phyloP scores from a whole-genome alignment of 64 coral and sea anemone genomes.

The Acropora tenuis region DNA sequence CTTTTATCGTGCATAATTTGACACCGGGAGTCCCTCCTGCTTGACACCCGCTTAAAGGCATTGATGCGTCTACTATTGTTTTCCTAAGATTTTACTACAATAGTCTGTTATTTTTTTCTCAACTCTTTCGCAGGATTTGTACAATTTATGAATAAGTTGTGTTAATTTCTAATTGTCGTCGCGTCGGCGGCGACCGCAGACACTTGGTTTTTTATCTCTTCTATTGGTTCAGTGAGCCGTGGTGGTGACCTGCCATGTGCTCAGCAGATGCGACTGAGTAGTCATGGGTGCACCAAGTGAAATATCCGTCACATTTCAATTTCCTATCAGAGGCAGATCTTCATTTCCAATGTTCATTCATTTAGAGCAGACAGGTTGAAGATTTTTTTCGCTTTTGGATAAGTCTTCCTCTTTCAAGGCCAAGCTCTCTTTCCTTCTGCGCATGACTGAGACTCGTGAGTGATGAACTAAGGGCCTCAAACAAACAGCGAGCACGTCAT shows the following conservation, averaged over 20 bases:
- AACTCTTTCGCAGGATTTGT: not conserved
- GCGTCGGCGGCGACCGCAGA: not conserved
- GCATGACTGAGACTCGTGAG: no score
- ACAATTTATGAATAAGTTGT: not conserved
- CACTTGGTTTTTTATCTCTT: not conserved
- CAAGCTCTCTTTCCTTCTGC: no score
- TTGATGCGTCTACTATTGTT: not conserved
- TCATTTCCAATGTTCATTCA: no score
- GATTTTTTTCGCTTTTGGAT: no score
- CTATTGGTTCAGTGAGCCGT: not conserved
- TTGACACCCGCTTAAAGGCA: constrained; percentile 8
- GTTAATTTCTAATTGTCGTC: not conserved
- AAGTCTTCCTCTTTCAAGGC: no score
- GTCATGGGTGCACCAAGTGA: not conserved
- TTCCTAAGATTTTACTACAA: not conserved
- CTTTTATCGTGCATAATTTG: not conserved
- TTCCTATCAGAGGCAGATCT: no score
- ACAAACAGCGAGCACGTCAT: not conserved
- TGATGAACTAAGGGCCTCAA: no score
- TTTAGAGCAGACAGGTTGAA: no score
- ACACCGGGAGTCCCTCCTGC: not conserved
- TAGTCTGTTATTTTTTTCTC: not conserved
- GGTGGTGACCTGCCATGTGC: not conserved
- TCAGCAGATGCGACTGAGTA: not conserved
- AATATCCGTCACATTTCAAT: not conserved